These are phyloP conservation scores for Nerophis lumbriciformis DNA, from an alignment of 2,113 vertebrate species.

Conservation along the genomic window DNA sequence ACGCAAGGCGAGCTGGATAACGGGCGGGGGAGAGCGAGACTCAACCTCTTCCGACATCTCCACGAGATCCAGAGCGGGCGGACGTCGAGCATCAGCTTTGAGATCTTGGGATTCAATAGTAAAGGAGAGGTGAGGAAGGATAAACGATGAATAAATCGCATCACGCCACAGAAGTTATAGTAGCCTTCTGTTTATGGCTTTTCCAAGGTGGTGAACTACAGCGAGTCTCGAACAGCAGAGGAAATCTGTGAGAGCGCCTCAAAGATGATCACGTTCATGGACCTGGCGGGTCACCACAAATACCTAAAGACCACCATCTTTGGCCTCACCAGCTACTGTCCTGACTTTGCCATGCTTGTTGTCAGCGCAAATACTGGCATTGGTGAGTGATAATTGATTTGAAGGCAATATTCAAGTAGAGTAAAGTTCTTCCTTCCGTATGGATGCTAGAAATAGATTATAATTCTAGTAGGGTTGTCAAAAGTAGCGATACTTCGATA, in stretches of 20 bases:
- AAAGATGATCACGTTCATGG: constrained; percentile 99
- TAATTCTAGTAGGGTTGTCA: too few species aligned
- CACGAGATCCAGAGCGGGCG: constrained; percentile 98
- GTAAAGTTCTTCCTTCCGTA: too few species aligned
- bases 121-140: constrained; percentile 86
- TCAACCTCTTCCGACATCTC: constrained; percentile 97
- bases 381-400: constrained; percentile 64
- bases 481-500: too few species aligned
- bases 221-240: constrained; percentile 93
- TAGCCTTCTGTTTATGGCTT: not conserved
- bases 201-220: constrained; percentile 94
- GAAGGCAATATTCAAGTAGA: too few species aligned
- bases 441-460: too few species aligned
- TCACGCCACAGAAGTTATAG: not conserved
- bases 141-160: not conserved
- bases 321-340: constrained; percentile 96
- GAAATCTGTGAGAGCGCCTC: constrained; percentile 98
- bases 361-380: constrained; percentile 97
- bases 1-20: constrained; percentile 98
- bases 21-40: constrained; percentile 88
- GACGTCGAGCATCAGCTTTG: constrained; percentile 98
- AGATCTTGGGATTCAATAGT: constrained; percentile 96
- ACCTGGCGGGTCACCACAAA: constrained; percentile 97
- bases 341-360: constrained; percentile 97
- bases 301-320: constrained; percentile 98